Percentiles rank a stretch among this genome's conserved stretches.
phyloP scores from a whole-genome alignment of 2,888 invertebrate species.

The Gastracanthus pulcherrimus region DNA sequence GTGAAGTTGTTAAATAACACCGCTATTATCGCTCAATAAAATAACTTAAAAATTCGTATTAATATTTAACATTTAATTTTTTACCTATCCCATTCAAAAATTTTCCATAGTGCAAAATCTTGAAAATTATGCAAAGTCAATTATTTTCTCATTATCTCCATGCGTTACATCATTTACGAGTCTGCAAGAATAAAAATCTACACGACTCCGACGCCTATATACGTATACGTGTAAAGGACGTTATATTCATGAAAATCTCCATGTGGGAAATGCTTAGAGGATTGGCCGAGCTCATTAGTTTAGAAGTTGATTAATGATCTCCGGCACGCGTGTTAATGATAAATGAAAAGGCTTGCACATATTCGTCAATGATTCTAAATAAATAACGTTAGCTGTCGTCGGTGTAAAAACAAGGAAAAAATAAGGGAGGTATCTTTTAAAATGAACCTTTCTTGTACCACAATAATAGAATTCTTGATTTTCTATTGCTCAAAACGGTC shows the following conservation, averaged over 20 bases:
- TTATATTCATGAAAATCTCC: conserved; percentile 21
- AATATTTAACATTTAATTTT: not conserved
- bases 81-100: not conserved
- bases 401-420: not conserved
- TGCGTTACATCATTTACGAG: conserved; percentile 25
- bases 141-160: conserved; percentile 51
- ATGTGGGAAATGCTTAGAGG: conserved; percentile 23
- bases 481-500: no score
- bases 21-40: no score
- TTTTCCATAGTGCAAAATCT: not conserved
- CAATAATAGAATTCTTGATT: no score
- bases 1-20: no score
- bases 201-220: not conserved
- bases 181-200: conserved; percentile 10
- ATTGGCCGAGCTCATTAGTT: conserved; percentile 33
- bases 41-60: not conserved
- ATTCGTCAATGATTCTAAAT: conserved; percentile 23
- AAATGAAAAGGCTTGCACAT: not conserved
- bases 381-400: conserved; percentile 10
- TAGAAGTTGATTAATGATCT: conserved; percentile 42
- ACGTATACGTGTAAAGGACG: not conserved
- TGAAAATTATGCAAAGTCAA: conserved; percentile 50
- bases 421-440: not conserved
- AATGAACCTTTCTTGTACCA: not conserved
- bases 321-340: not conserved